Conservation (phyloP, 2,888 invertebrate genomes). For the Diploptera punctata region DNA sequence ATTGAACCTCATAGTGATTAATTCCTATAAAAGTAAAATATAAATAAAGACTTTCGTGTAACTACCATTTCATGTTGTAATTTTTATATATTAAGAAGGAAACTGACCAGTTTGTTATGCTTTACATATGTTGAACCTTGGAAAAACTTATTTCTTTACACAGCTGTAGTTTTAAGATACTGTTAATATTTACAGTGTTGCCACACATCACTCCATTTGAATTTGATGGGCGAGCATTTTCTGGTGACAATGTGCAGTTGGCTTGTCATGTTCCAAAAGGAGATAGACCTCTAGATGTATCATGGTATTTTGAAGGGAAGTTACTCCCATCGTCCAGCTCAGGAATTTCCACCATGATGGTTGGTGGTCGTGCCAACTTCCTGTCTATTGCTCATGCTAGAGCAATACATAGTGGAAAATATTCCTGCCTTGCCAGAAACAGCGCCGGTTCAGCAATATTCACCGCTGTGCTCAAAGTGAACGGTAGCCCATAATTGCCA, state of each 20-base stretch:
- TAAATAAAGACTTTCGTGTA: too few relatives aligned
- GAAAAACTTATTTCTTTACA: too few relatives aligned
- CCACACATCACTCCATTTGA: constrained; percentile 61
- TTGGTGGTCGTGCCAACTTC: constrained; percentile 56
- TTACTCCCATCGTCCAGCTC: constrained; percentile 50
- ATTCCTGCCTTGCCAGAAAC: constrained; percentile 71
- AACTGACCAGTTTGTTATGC: too few relatives aligned
- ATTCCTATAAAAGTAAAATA: too few relatives aligned
- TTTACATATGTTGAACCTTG: too few relatives aligned
- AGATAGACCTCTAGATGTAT: constrained; percentile 70
- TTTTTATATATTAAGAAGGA: too few relatives aligned
- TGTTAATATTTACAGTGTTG: constrained; percentile 56
- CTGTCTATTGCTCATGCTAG: constrained; percentile 61
- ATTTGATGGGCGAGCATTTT: constrained; percentile 65
- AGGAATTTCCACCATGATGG: constrained; percentile 52
- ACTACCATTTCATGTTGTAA: too few relatives aligned
- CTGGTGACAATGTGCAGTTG: constrained; percentile 73
- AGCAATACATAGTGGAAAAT: constrained; percentile 61
- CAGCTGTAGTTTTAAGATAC: too few relatives aligned
- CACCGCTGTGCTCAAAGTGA: constrained; percentile 73
- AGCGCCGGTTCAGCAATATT: constrained; percentile 72
- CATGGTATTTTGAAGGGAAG: constrained; percentile 71
- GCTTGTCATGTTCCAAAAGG: constrained; percentile 75
- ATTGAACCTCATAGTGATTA: too few relatives aligned
- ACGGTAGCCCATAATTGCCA: constrained; percentile 62